phyloP scores from a whole-genome alignment of 1,140 invertebrate genomes.

The Papilio xuthus region DNA sequence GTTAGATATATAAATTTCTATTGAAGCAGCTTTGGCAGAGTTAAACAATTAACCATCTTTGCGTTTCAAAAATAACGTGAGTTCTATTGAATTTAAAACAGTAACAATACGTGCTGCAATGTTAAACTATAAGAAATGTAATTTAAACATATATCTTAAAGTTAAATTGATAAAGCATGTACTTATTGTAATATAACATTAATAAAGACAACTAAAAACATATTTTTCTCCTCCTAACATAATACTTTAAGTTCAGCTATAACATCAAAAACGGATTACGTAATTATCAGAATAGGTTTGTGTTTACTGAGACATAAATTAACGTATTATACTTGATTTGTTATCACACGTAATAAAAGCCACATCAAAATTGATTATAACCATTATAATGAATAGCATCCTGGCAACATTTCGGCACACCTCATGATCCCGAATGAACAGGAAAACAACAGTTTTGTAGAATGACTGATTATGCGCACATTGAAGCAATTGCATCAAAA shows the following conservation, averaged over 20 bases:
- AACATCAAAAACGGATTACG: too few relatives aligned
- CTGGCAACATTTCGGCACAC: not conserved
- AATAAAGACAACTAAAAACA: too few relatives aligned
- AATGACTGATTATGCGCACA: not conserved
- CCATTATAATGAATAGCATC: conserved; percentile 1
- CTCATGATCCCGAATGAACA: not conserved
- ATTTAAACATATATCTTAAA: not conserved
- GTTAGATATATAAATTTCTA: too few relatives aligned
- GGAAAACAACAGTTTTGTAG: not conserved
- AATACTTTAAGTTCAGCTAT: too few relatives aligned
- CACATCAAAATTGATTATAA: not conserved
- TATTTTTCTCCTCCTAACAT: too few relatives aligned
- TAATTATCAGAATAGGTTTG: too few relatives aligned
- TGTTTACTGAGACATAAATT: too few relatives aligned
- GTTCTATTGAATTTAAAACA: not conserved
- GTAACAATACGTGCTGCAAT: not conserved
- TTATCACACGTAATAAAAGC: not conserved
- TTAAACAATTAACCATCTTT: too few relatives aligned
- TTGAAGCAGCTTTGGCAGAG: too few relatives aligned
- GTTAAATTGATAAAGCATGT: conserved; percentile 4
- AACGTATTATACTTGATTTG: not conserved
- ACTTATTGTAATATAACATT: not conserved
- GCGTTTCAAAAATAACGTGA: not conserved
- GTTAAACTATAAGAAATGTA: not conserved
- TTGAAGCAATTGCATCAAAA: not conserved